Evolutionary conservation across 2,797 vertebrate species (phyloP).

Genomic region (Brotula barbata): DNA sequence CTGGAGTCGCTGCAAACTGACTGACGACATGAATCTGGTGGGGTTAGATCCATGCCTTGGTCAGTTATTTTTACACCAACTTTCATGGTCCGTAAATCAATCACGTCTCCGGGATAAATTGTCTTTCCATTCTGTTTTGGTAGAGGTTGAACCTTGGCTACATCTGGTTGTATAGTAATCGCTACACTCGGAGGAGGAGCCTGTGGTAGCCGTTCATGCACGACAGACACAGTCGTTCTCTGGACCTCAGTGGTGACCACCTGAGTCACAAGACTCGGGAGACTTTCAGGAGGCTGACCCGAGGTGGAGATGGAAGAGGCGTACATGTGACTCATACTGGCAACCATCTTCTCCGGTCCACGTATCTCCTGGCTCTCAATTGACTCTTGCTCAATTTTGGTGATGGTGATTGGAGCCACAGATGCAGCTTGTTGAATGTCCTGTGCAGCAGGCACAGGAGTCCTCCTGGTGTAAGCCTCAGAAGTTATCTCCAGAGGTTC

Average conservation of each 20-base stretch:
- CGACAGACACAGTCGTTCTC: constrained; percentile 82
- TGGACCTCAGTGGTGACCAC: constrained; percentile 84
- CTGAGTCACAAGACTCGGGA: constrained; percentile 80
- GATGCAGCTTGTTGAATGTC: constrained; percentile 57
- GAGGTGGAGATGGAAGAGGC: constrained; percentile 82
- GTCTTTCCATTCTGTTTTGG: constrained; percentile 86
- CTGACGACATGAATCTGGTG: constrained; percentile 83
- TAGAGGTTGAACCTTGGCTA: constrained; percentile 72
- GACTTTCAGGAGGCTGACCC: constrained; percentile 73
- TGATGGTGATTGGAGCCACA: constrained; percentile 77
- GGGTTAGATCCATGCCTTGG: constrained; percentile 90
- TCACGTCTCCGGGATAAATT: constrained; percentile 84
- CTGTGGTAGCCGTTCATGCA: constrained; percentile 80
- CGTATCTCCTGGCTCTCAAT: constrained; percentile 81
- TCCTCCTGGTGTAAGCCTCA: constrained; percentile 62
- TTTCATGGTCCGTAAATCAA: constrained; percentile 93
- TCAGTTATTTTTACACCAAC: constrained; percentile 83
- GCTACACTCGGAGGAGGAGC: constrained; percentile 75
- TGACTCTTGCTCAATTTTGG: constrained; percentile 77
- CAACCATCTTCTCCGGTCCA: constrained; percentile 80
- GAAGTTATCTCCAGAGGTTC: constrained; percentile 69
- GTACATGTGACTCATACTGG: constrained; percentile 83
- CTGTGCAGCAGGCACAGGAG: constrained; percentile 53
- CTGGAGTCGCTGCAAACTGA: constrained; percentile 75
- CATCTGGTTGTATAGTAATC: constrained; percentile 80